These are phyloP conservation scores for Caretta caretta DNA, from an alignment of 2,113 vertebrate species.

Conservation along the genomic window DNA sequence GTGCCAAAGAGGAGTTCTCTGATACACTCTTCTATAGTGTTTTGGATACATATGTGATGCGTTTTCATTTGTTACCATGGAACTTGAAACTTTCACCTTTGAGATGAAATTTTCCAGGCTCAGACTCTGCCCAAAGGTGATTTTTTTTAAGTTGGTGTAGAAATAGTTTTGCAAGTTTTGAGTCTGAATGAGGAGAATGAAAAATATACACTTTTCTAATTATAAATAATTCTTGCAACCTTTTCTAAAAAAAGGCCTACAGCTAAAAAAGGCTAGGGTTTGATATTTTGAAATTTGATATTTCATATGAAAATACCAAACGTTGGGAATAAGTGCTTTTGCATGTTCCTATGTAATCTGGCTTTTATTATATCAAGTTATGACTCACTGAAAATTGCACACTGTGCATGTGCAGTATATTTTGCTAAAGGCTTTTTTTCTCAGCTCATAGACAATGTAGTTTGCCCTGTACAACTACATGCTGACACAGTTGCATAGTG, in stretches of 20 bases:
- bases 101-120: background rate
- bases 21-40: background rate
- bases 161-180: background rate
- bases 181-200: background rate
- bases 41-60: background rate
- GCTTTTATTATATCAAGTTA: background rate
- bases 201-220: background rate
- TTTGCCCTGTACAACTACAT: background rate
- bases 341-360: background rate
- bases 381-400: background rate
- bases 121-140: background rate
- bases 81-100: background rate
- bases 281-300: fast-evolving
- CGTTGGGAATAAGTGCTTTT: background rate
- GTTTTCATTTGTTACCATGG: background rate
- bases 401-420: background rate
- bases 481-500: background rate
- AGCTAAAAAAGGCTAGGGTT: background rate
- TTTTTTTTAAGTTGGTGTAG: background rate
- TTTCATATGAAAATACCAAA: background rate
- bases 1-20: background rate
- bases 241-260: background rate
- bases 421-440: background rate
- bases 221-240: background rate
- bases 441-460: background rate